Base-by-base conservation (phyloP, 2,797 vertebrate genomes). In the Myoxocephalus aenaeus region DNA sequence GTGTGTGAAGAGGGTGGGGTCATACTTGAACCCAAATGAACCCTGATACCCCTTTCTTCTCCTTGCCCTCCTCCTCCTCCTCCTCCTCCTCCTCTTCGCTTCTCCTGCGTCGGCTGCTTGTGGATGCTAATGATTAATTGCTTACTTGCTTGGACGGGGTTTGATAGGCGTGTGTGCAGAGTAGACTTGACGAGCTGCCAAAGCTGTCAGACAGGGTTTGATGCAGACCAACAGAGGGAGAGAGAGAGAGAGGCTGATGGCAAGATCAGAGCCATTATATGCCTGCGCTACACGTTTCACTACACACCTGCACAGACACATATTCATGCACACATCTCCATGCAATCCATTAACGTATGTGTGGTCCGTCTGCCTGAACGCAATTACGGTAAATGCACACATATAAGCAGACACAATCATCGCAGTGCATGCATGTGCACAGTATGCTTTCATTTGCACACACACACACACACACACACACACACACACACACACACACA, bases 121-220 rank as follows among this genome's bases (percentile, higher is more conserved):
- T 65, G 79, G 83, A 90, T 89, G 87, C 89, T 90, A 87, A 86
- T 91, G 87, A 90, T 92, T 93, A 91, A 93, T 93, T 92, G 90
- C 91, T 89, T 90, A 92, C 92, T 92, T 89, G 85, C 89, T 78
- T 48, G 72, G 83, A 72, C n/a, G 29, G 80, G 86, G 76, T 67
- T 89, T 93, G 93, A 94, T 85, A 87, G 92, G 75, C 92, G 13
- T 89, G 63, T 84, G 80, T 50, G 72, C 68, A 40, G 80, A 92
- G 89, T 82, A 59, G 87, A 93, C 78, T 75, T 90, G 93, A 94
- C 86, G 83, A 90, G 83, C 89, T 88, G 90, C 86, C 91, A 88
- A 65, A 86, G 86, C 89, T 87, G 91, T 91, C 89, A 86, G 86
- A 83, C 71, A 15, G 73, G 74, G 70, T 80, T 72, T 75, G 85